Base-by-base conservation (phyloP, 2,888 invertebrate genomes). In the Anthophora plumipes region DNA sequence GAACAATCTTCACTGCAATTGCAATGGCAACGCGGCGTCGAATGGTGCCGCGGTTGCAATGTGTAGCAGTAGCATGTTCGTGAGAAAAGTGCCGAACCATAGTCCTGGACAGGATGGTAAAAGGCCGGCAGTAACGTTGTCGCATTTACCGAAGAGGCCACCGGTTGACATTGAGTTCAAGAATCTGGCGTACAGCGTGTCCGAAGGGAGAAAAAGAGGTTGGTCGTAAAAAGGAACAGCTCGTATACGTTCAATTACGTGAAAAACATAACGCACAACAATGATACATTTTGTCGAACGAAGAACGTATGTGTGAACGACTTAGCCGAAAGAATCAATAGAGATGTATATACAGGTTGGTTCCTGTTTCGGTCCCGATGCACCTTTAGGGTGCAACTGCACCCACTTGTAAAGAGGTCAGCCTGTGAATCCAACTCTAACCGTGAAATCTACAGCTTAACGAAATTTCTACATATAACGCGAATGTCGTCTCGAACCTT, bases 131-230 rank as follows among this genome's bases (percentile, higher is more conserved):
- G 96, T 96, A 48, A 94, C 96, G 64, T 94, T 98, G 83, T 96
- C 97, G 77, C 97, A 98, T 93, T 94, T 98, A 82, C 97, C 97
- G 0, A 97, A 97, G 92, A 95, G 98, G 82, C 97, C 97, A 55
- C 97, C 98, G 37, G 98, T 98, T 73, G 97, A 98, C 93, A 97
- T 98, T 87, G 97, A 98, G 94, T 98, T 98, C 94, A 95, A 95
- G 82, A 96, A 98, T 91, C 95, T 98, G 80, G 97, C 97, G 63
- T 98, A 98, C 94, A 97, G 97, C 20, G 97, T 98, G 69, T 96
- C 97, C 64, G 98, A 98, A 90, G 97, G 97, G 22, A 94, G 97
- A 83, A 95, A 96, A 92, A 95, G 96, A 85, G 97, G 94, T 94
- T 83, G 83, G 88, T 84, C 71, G 60, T 52, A 12, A 31, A 11